Evolutionary conservation across 2,797 vertebrate genomes (phyloP).

Genomic region (Thunnus albacares): DNA sequence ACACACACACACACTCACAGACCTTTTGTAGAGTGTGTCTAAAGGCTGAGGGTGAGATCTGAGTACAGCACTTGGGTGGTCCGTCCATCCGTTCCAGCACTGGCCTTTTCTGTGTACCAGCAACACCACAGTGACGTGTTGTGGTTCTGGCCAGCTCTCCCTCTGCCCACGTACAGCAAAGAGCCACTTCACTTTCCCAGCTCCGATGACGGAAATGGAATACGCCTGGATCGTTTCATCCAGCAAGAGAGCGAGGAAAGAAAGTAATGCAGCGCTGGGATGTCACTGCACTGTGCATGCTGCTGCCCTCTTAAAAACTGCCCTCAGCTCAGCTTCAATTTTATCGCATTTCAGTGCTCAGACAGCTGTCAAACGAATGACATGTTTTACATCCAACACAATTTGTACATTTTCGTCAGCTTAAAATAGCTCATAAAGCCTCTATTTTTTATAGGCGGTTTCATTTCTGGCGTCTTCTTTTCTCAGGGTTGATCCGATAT

Average conservation of each 20-base stretch:
- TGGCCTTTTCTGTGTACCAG: conserved; percentile 41
- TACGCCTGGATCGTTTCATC: conserved; percentile 60
- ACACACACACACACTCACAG: conserved; percentile 15
- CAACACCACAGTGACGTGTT: conserved; percentile 59
- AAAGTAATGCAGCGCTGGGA: conserved; percentile 37
- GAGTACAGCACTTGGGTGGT: conserved; percentile 70
- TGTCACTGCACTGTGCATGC: conserved; percentile 44
- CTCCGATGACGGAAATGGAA: conserved; percentile 63
- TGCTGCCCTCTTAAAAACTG: conserved; percentile 58
- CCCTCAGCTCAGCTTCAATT: conserved; percentile 58
- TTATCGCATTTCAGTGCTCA: conserved; percentile 55
- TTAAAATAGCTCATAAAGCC: conserved; percentile 69
- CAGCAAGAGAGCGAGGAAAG: conserved; percentile 31
- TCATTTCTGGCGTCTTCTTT: conserved; percentile 67
- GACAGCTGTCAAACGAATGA: conserved; percentile 74
- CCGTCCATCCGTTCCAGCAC: conserved; percentile 34
- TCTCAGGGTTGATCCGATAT: conserved; percentile 70
- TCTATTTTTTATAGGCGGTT: conserved; percentile 58
- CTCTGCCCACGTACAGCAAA: conserved; percentile 63
- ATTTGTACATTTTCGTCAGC: conserved; percentile 77
- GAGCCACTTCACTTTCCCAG: conserved; percentile 61
- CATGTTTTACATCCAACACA: conserved; percentile 73
- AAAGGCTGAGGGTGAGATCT: conserved; percentile 47
- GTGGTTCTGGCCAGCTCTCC: conserved; percentile 48
- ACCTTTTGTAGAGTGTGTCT: conserved; percentile 34